Conservation (phyloP, 2,797 vertebrate genomes). For the Tapera naevia region DNA sequence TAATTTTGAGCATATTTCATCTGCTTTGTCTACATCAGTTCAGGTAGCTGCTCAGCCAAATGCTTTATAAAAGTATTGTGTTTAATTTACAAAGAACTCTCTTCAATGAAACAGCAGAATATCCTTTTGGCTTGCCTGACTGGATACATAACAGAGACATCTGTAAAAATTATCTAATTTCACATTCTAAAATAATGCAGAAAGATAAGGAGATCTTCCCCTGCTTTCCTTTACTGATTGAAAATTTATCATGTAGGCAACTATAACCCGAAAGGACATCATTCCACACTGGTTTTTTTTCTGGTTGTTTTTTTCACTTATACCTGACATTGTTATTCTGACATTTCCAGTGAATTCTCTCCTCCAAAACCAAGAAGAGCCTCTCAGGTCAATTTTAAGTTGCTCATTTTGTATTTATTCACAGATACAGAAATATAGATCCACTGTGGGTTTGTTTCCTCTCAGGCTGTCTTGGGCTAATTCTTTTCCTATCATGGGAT, state of each 20-base stretch:
- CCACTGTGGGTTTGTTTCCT: neutral
- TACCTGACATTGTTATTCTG: neutral
- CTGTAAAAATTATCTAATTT: conserved; percentile 55
- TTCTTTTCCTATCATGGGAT: conserved; percentile 13
- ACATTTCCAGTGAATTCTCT: neutral
- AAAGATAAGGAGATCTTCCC: neutral
- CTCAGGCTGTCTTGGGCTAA: conserved; percentile 16
- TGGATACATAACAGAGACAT: conserved; percentile 45
- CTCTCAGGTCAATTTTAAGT: neutral
- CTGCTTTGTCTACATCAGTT: neutral
- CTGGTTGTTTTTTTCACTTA: neutral
- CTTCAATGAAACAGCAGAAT: conserved; percentile 60
- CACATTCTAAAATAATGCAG: conserved; percentile 30
- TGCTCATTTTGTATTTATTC: conserved; percentile 22
- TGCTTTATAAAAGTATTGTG: neutral
- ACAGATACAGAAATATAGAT: conserved; percentile 8
- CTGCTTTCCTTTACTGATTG: conserved; percentile 25
- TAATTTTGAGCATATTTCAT: conserved; percentile 26
- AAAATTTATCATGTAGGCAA: conserved; percentile 20
- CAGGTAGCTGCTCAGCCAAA: conserved; percentile 46
- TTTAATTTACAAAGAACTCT: conserved; percentile 42
- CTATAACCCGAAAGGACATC: neutral
- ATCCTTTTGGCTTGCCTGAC: conserved; percentile 20
- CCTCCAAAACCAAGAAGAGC: neutral
- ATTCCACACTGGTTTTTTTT: neutral